These are phyloP conservation scores for Ormyrus pomaceus DNA, from an alignment of 2,888 invertebrate species.

Conservation along the genomic window DNA sequence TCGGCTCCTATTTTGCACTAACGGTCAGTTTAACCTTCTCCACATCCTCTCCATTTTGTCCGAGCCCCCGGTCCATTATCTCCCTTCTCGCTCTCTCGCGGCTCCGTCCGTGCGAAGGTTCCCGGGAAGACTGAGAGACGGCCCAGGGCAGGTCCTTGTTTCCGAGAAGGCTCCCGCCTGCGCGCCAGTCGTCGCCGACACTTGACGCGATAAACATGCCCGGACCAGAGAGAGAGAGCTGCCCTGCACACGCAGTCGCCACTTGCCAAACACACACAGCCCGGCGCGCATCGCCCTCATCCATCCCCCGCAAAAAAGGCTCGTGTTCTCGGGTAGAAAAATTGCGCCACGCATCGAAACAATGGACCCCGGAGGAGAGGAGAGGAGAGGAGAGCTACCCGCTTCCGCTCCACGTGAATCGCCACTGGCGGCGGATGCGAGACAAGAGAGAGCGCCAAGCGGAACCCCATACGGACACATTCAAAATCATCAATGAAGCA, in stretches of 20 bases:
- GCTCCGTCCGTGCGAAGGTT: conserved; percentile 10
- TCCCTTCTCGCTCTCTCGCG: not conserved
- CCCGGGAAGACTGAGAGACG: not conserved
- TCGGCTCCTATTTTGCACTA: conserved; percentile 36
- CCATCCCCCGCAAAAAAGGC: conserved; percentile 32
- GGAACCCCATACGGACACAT: conserved; percentile 28
- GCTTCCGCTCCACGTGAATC: conserved; percentile 48
- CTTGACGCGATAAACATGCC: conserved; percentile 19
- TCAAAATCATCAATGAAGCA: conserved; percentile 42
- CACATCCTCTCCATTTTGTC: conserved; percentile 34
- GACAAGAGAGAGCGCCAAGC: not conserved
- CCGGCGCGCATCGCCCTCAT: not conserved
- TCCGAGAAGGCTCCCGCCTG: conserved; percentile 45
- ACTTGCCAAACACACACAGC: not conserved
- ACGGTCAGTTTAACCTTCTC: conserved; percentile 32
- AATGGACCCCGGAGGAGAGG: not conserved
- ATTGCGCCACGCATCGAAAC: conserved; percentile 37
- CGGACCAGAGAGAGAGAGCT: not conserved
- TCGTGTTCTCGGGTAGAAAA: conserved; percentile 23
- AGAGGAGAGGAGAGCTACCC: not conserved
- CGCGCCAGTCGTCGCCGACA: not conserved
- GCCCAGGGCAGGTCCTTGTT: conserved; percentile 42
- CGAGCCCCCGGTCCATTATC: not conserved
- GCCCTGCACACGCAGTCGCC: not conserved
- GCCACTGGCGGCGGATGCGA: conserved; percentile 12